Percentiles rank a stretch among this genome's conserved stretches.
Evolutionary conservation across 2,797 vertebrate species (phyloP).

Genomic region (Lates japonicus): DNA sequence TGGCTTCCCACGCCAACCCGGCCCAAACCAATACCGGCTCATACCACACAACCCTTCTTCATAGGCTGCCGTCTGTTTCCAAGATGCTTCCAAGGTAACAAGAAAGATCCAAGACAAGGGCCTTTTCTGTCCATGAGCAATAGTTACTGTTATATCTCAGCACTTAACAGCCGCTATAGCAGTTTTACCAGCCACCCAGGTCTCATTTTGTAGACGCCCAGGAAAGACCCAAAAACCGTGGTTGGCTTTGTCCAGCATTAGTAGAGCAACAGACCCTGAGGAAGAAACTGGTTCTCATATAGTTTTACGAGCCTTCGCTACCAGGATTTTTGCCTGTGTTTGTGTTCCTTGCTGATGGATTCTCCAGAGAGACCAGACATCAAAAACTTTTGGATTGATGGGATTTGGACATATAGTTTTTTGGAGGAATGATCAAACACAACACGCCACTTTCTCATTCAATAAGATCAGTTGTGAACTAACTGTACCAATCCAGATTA

Average conservation of each 20-base stretch:
- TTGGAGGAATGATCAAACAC: slow-evolving; percentile 33
- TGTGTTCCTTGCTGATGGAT: slow-evolving; percentile 49
- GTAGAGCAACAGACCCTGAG: slow-evolving; percentile 50
- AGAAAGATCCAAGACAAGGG: slow-evolving; percentile 53
- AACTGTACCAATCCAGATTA: neutral
- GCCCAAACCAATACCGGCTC: slow-evolving; percentile 73
- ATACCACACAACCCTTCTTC: slow-evolving; percentile 58
- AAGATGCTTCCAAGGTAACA: slow-evolving; percentile 57
- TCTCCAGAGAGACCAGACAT: slow-evolving; percentile 56
- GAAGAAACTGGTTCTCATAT: slow-evolving; percentile 50
- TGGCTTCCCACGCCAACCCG: slow-evolving; percentile 64
- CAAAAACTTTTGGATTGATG: slow-evolving; percentile 41
- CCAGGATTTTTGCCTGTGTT: slow-evolving; percentile 41
- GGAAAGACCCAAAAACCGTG: slow-evolving; percentile 50
- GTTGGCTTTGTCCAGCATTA: slow-evolving; percentile 55
- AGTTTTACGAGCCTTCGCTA: slow-evolving; percentile 53
- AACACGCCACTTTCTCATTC: slow-evolving; percentile 15
- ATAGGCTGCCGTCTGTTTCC: slow-evolving; percentile 59
- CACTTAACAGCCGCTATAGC: slow-evolving; percentile 49
- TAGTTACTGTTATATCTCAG: slow-evolving; percentile 44
- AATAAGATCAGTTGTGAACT: slow-evolving; percentile 13
- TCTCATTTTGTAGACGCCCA: slow-evolving; percentile 55
- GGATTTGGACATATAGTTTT: slow-evolving; percentile 28
- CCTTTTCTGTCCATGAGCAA: slow-evolving; percentile 42
- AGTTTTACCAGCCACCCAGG: slow-evolving; percentile 60